Percentiles rank a stretch among this genome's conserved stretches.
Conservation (phyloP, 2,113 vertebrate species). For the Lycaon pictus region DNA sequence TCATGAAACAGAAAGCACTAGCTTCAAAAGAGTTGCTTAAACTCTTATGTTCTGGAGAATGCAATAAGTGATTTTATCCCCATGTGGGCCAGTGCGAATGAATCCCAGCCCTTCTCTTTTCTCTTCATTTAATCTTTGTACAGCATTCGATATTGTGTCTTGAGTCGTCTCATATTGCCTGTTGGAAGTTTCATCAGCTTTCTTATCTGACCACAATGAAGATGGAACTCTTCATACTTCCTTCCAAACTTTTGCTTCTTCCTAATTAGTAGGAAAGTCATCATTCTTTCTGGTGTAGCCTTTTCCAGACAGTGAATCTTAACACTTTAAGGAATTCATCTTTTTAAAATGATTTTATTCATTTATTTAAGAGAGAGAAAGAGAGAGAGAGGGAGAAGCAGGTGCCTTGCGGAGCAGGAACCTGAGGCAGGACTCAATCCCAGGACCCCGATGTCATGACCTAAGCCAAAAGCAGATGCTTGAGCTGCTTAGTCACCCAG, state of each 20-base stretch:
- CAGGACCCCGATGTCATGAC: too few relatives aligned
- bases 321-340: background rate
- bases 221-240: constrained; percentile 6
- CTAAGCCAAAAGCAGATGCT: too few relatives aligned
- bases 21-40: background rate
- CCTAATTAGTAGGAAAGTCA: constrained; percentile 14
- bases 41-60: background rate
- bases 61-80: background rate
- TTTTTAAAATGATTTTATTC: too few relatives aligned
- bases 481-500: too few relatives aligned
- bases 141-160: background rate
- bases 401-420: too few relatives aligned
- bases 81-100: background rate
- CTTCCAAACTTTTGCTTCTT: constrained; percentile 18
- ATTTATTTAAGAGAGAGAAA: too few relatives aligned
- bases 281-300: constrained; percentile 31
- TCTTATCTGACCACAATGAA: constrained; percentile 38
- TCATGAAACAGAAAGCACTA: background rate
- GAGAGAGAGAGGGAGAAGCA: too few relatives aligned
- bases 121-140: background rate
- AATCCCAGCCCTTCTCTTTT: background rate
- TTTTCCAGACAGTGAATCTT: constrained; percentile 4
- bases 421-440: too few relatives aligned
- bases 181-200: background rate
- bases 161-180: background rate